Evolutionary conservation across 2,888 invertebrate species (phyloP).

Genomic region (Tridacna crocea): DNA sequence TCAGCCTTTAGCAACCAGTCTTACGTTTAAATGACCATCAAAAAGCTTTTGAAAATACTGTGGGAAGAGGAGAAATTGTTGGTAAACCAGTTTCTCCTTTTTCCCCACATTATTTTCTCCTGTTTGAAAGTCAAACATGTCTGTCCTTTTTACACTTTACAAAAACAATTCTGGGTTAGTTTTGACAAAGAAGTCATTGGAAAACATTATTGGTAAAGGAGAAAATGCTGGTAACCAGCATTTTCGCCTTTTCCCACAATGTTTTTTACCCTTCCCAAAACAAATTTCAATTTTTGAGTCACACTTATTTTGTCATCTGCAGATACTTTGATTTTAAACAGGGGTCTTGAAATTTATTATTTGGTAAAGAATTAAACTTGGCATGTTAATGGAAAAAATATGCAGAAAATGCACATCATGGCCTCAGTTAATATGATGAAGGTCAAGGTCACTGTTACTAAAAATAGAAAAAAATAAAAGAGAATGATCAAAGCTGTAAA

Average conservation of each 20-base stretch:
- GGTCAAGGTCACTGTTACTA: too few species aligned
- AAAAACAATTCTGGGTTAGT: too few species aligned
- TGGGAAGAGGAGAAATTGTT: not conserved
- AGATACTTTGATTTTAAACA: too few species aligned
- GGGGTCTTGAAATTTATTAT: too few species aligned
- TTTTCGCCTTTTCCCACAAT: not conserved
- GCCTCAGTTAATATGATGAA: too few species aligned
- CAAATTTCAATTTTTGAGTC: too few species aligned
- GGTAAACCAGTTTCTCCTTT: not conserved
- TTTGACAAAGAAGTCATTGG: not conserved
- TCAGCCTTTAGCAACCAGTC: not conserved
- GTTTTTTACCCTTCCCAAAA: not conserved
- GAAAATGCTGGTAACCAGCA: not conserved
- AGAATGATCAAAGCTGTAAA: too few species aligned
- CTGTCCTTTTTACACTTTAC: not conserved
- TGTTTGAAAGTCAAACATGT: not conserved
- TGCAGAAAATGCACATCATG: too few species aligned
- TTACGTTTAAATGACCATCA: too few species aligned
- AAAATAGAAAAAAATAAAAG: too few species aligned
- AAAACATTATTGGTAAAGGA: not conserved
- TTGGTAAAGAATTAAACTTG: not conserved
- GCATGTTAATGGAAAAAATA: too few species aligned
- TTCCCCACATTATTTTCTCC: not conserved
- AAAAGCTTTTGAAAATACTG: not conserved
- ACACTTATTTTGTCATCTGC: too few species aligned